phyloP scores from a whole-genome alignment of 1,140 invertebrate genomes.

The Gonatopus flavifemur region DNA sequence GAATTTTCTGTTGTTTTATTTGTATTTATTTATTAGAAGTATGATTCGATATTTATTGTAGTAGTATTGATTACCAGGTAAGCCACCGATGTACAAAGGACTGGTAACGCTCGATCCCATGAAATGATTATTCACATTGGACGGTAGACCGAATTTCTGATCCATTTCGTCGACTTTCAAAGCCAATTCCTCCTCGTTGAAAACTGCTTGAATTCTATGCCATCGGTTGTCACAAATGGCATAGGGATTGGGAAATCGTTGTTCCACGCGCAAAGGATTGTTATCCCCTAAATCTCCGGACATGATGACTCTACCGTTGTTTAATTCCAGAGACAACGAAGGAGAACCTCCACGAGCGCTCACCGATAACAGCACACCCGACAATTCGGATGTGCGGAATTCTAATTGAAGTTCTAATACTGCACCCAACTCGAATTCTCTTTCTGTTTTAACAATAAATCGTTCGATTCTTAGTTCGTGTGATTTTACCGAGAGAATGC shows the following conservation, averaged over 20 bases:
- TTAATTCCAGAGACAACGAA: slow-evolving; percentile 74
- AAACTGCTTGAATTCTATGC: slow-evolving; percentile 79
- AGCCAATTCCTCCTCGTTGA: slow-evolving; percentile 69
- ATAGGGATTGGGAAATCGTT: slow-evolving; percentile 65
- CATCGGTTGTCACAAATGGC: slow-evolving; percentile 83
- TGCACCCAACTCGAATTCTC: slow-evolving; percentile 69
- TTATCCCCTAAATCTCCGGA: slow-evolving; percentile 69
- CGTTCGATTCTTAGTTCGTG: neutral
- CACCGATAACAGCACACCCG: slow-evolving; percentile 77
- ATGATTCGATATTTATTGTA: slow-evolving; percentile 4
- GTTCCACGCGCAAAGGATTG: slow-evolving; percentile 61
- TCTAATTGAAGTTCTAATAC: slow-evolving; percentile 75
- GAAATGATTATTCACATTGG: slow-evolving; percentile 51
- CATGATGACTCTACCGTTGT: slow-evolving; percentile 76
- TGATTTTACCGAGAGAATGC: neutral
- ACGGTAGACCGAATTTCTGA: slow-evolving; percentile 57
- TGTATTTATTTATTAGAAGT: neutral
- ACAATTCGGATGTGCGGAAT: slow-evolving; percentile 80
- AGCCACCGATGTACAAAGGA: slow-evolving; percentile 81
- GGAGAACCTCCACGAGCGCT: slow-evolving; percentile 66
- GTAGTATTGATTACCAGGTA: slow-evolving; percentile 68
- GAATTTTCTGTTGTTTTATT: too few species aligned
- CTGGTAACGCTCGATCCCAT: slow-evolving; percentile 46
- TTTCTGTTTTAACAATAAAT: slow-evolving; percentile 59
- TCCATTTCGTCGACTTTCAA: slow-evolving; percentile 72